Conservation (phyloP, 2,888 invertebrate species). For the Volucella inanis region DNA sequence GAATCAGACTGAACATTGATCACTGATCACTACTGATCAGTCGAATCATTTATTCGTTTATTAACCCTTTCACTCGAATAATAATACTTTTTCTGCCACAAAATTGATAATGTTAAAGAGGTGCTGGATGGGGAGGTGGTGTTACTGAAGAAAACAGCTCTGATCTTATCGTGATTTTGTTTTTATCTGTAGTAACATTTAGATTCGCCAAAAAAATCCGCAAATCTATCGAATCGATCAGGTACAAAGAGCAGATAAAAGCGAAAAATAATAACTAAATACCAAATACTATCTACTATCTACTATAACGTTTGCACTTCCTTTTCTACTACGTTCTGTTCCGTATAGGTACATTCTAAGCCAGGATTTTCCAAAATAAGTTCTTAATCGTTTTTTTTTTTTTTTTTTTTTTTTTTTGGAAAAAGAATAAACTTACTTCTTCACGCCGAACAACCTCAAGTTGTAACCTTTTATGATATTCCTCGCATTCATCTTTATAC, state of each 20-base stretch:
- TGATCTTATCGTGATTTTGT: slow-evolving; percentile 29
- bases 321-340: slow-evolving; percentile 16
- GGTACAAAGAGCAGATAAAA: neutral
- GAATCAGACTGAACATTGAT: slow-evolving; percentile 14
- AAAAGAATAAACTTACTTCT: slow-evolving; percentile 91
- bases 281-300: neutral
- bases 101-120: slow-evolving; percentile 7
- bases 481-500: slow-evolving; percentile 98
- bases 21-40: neutral
- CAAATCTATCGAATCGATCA: slow-evolving; percentile 41
- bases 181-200: neutral
- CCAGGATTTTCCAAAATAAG: neutral
- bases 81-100: slow-evolving; percentile 21
- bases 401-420: slow-evolving; percentile 4
- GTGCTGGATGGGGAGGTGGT: neutral
- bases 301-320: slow-evolving; percentile 19
- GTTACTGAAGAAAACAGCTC: slow-evolving; percentile 2
- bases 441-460: slow-evolving; percentile 97
- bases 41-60: slow-evolving; percentile 60
- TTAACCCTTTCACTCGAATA: slow-evolving; percentile 64
- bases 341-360: slow-evolving; percentile 19
- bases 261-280: slow-evolving; percentile 2
- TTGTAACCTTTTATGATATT: slow-evolving; percentile 96
- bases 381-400: slow-evolving; percentile 2
- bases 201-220: slow-evolving; percentile 35